Conservation (phyloP, 1,140 invertebrate species). For the Grapholita molesta region DNA sequence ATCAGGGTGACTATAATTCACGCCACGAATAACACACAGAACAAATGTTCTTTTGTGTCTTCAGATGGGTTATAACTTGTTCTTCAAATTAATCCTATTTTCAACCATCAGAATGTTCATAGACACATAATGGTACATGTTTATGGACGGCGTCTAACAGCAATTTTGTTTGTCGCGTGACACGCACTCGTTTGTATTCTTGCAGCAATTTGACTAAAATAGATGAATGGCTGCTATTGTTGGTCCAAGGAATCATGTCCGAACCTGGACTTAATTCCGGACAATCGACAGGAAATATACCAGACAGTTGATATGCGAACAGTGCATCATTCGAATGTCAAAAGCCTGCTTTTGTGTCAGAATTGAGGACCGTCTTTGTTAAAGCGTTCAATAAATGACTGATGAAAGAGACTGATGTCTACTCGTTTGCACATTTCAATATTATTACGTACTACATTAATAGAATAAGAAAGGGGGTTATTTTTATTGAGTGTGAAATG, state of each 20-base stretch:
- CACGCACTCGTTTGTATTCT: background rate
- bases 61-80: no score
- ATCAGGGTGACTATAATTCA: no score
- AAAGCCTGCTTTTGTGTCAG: background rate
- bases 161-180: background rate
- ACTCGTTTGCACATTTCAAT: conserved; percentile 11
- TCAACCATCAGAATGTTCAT: background rate
- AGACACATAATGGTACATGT: background rate
- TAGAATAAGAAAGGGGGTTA: no score
- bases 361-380: conserved; percentile 18
- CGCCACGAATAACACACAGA: no score
- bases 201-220: background rate
- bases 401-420: background rate
- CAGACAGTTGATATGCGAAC: background rate
- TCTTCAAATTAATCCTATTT: no score
- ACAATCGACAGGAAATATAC: background rate
- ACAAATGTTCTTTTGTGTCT: no score
- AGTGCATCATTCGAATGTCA: no score
- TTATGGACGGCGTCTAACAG: background rate
- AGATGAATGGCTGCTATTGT: background rate
- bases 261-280: background rate
- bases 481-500: no score
- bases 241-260: background rate
- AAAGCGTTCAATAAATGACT: background rate
- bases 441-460: no score